Percentiles rank a stretch among this genome's conserved stretches.
phyloP scores from a whole-genome alignment of 2,888 invertebrate species.

The Anthophora plumipes region DNA sequence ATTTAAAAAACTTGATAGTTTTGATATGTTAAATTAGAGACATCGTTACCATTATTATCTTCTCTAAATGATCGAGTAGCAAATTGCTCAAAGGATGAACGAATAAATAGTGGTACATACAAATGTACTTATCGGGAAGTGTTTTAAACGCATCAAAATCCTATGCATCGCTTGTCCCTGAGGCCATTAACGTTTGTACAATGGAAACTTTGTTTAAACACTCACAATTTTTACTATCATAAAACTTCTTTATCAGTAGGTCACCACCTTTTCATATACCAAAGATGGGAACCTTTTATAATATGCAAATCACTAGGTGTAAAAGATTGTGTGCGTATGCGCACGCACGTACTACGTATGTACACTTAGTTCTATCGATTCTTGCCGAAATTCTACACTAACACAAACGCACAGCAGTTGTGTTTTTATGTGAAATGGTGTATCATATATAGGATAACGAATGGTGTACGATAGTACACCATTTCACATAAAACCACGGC shows the following conservation, averaged over 20 bases:
- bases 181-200: slow-evolving; percentile 38
- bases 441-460: too few relatives aligned
- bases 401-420: too few relatives aligned
- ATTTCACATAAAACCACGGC: too few relatives aligned
- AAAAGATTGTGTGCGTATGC: slow-evolving; percentile 34
- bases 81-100: slow-evolving; percentile 21
- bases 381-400: too few relatives aligned
- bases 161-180: slow-evolving; percentile 50
- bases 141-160: slow-evolving; percentile 40
- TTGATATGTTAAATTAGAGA: slow-evolving; percentile 18
- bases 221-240: slow-evolving; percentile 70
- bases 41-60: slow-evolving; percentile 33
- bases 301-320: slow-evolving; percentile 58
- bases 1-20: neutral
- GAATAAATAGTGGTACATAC: slow-evolving; percentile 55
- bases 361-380: neutral
- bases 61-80: slow-evolving; percentile 25
- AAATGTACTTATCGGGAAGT: slow-evolving; percentile 29
- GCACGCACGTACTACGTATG: slow-evolving; percentile 25
- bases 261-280: slow-evolving; percentile 77
- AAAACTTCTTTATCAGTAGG: slow-evolving; percentile 72
- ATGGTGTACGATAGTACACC: too few relatives aligned
- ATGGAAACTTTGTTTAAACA: slow-evolving; percentile 50
- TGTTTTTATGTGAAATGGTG: too few relatives aligned
- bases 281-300: slow-evolving; percentile 67